Base-by-base conservation (phyloP, 2,113 vertebrate genomes). In the Hiodon alosoides region DNA sequence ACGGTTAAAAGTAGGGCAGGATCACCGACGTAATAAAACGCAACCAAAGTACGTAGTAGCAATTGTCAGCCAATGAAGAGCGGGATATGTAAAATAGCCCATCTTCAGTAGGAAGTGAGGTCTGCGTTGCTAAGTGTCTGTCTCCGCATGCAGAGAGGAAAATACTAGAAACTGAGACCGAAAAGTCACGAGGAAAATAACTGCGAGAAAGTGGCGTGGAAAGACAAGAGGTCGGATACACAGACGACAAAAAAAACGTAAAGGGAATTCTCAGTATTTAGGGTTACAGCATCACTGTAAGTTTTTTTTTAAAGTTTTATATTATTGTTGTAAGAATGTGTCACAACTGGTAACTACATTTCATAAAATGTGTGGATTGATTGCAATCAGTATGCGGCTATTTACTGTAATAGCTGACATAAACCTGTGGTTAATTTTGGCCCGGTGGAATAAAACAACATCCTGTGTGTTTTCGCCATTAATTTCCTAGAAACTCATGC, bases 1-100 rank as follows among this genome's bases (percentile, higher is more conserved):
- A 47, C 55, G 53, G 11, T 9, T 31, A 10, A 9, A 59, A 60
- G 70, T 13, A 46, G 10, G 55, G 55, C 57, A 57, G 14, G 70
- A 4, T 53, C 4, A 5, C 17, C 68, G 46, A 2, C 0, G 31
- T 3, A 1, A 11, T 13, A 14, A 13, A 47, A 11, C 52, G 69
- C 69, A 7, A 16, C n/a, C 46, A 48, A 71, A 60, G 48, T 54
- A 76, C 62, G 64, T 57, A 3, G 0, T 8, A 0, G 10, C 3
- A 0, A 0, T 5, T 46, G 5, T 76, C 0, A 69, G 14, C 89
- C 87, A 90, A 90, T 88, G 7, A 47, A 5, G 48, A 7, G 4
- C 17, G 4, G 3, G 4, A 57, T 59, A 73, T 76, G 73, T 8
- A 57, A 79, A 79, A 60, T 13, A 73, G 5, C 11, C 4, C 6